Evolutionary conservation across 2,888 invertebrate genomes (phyloP), one percentile per base, ranked within the genome.

Genomic region (Orchesella flavescens): DNA sequence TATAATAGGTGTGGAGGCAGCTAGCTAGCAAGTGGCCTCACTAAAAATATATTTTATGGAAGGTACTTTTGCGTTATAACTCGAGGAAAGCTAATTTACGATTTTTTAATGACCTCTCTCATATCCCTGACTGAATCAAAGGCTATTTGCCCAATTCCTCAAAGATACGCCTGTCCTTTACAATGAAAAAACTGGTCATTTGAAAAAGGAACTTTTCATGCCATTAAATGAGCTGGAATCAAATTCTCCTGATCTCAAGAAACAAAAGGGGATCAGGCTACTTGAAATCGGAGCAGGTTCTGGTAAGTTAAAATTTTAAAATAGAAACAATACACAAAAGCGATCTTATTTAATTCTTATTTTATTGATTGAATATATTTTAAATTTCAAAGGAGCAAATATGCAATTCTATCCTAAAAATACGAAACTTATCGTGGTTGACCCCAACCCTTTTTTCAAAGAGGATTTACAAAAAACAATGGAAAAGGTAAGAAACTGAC

Each of bases 251-350:
- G 83, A 77, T 23, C 34, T 84, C n/a, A 44, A 66, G 19, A 82
- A 86, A 21, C 53, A 65, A 21, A 83, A 84, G 46, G 12, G 71
- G 0, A 65, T 87, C 5, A 59, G 86, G 23, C 79, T 88, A 21
- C 71, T 88, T 53, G 88, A 88, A 75, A 85, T 88, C 55, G 88
- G 88, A 44, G 84, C 83, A 49, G 88, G 88, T 12, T 75, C 86
- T 55, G 87, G 87, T 87, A 74, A n/a, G 24, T 12, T n/a, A n/a
- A n/a, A n/a, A n/a, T n/a, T n/a, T n/a, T n/a, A n/a, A n/a, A n/a
- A n/a, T n/a, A n/a, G n/a, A n/a, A n/a, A n/a, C n/a, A n/a, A n/a
- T n/a, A n/a, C 4, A 21, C 7, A n/a, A 66, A 13, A 19, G 17
- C 7, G 2, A 19, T 10, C 1, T 57, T 10, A 7, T 34, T 34